Evolutionary conservation across 2,797 vertebrate species (phyloP).

Genomic region (Peromyscus nudipes): DNA sequence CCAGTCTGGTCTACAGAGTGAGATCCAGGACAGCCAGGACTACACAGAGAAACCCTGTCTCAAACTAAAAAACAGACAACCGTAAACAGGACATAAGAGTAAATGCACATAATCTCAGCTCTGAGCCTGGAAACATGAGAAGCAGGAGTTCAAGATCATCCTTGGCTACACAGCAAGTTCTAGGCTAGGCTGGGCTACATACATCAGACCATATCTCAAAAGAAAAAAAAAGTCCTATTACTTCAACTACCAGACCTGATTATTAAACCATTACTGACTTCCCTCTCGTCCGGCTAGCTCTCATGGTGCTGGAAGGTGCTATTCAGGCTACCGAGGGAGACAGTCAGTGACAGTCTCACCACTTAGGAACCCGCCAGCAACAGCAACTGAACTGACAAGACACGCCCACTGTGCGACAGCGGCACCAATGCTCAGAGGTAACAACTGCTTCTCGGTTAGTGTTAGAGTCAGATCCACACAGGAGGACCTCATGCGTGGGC

Average conservation of each 20-base stretch:
- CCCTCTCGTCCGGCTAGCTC: too few species aligned
- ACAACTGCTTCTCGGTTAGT: neutral
- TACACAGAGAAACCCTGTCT: neutral
- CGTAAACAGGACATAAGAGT: neutral
- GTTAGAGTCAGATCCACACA: neutral
- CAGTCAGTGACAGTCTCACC: neutral
- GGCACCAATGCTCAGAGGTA: neutral
- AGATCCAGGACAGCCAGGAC: neutral
- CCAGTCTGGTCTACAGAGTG: neutral
- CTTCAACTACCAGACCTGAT: neutral
- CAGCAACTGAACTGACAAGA: neutral
- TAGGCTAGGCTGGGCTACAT: neutral
- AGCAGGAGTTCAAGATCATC: neutral
- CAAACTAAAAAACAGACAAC: neutral
- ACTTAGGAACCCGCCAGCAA: neutral
- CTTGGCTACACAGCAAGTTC: neutral
- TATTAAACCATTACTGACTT: constrained; percentile 1
- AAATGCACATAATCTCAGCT: neutral
- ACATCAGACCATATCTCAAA: neutral
- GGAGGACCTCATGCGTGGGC: neutral
- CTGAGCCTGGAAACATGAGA: neutral
- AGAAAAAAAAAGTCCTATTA: neutral
- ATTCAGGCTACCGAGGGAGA: neutral
- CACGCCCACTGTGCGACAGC: too few species aligned
- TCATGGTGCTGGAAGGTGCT: too few species aligned